phyloP scores from a whole-genome alignment of 2,888 invertebrate genomes.

The Scaeva pyrastri region DNA sequence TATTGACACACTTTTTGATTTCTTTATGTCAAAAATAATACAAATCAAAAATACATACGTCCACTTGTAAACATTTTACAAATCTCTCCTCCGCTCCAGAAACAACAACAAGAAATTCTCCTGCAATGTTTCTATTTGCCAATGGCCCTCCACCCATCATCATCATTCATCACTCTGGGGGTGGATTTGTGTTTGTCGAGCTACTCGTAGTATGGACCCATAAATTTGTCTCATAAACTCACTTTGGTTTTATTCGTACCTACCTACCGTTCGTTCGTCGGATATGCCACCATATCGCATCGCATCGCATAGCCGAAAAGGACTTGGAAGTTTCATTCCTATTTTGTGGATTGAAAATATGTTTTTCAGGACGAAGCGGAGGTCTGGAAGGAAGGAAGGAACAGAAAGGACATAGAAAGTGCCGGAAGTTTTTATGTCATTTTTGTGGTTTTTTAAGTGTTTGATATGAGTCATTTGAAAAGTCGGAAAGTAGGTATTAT shows the following conservation, averaged over 20 bases:
- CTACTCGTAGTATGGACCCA: conserved; percentile 22
- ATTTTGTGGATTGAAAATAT: not conserved
- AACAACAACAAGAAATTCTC: conserved; percentile 6
- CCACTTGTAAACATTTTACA: not conserved
- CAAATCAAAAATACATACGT: conserved; percentile 20
- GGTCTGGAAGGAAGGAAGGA: not conserved
- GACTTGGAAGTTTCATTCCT: conserved; percentile 6
- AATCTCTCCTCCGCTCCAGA: not conserved
- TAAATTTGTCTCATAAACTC: conserved; percentile 56
- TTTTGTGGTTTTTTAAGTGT: conserved; percentile 76
- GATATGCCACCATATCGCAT: not conserved
- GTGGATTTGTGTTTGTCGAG: conserved; percentile 58
- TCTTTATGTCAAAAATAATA: conserved; percentile 30
- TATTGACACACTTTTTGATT: conserved; percentile 5
- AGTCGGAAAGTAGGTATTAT: conserved; percentile 54
- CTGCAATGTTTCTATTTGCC: conserved; percentile 51
- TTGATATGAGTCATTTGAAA: conserved; percentile 74
- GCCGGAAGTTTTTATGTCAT: conserved; percentile 71
- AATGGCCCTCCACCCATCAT: not conserved
- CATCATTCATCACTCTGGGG: conserved; percentile 55
- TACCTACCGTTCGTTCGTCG: not conserved
- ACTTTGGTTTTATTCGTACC: conserved; percentile 19
- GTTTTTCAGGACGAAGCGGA: not conserved
- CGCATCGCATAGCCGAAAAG: not conserved
- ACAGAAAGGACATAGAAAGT: conserved; percentile 17